Evolutionary conservation across 2,888 invertebrate genomes (phyloP).

Genomic region (Apocheima hispidaria): DNA sequence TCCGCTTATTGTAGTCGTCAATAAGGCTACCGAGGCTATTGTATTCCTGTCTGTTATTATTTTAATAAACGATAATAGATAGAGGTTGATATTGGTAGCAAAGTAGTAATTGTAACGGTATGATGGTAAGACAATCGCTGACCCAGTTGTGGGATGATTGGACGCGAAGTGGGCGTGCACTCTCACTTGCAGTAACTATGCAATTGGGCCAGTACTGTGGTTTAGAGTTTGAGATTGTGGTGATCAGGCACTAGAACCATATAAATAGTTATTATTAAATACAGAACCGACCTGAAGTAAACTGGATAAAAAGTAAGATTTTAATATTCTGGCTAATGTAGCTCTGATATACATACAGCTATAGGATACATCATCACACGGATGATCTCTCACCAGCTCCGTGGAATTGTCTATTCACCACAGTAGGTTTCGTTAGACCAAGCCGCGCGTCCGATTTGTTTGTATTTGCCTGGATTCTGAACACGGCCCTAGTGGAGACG

Average conservation of each 20-base stretch:
- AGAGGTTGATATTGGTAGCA: conserved; percentile 4
- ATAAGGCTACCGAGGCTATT: conserved; percentile 27
- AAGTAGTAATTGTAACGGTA: conserved; percentile 19
- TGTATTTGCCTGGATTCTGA: no score
- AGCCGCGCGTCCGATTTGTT: no score
- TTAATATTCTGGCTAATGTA: no score
- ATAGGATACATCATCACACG: no score
- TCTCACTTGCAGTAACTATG: conserved; percentile 31
- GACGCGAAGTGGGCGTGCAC: conserved; percentile 30
- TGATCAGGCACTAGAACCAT: conserved; percentile 3
- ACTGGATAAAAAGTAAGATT: no score
- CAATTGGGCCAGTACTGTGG: conserved; percentile 22
- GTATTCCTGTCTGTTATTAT: conserved; percentile 20
- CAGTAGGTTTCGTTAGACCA: no score
- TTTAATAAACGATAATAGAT: conserved; percentile 23
- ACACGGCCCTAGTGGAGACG: no score
- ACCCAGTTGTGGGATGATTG: conserved; percentile 31
- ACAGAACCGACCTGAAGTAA: neutral
- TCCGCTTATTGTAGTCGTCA: conserved; percentile 34
- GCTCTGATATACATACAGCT: no score
- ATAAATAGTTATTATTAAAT: neutral
- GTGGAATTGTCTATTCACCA: no score
- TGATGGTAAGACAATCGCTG: conserved; percentile 33
- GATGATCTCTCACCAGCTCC: no score
- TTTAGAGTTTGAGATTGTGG: conserved; percentile 18